Percentiles rank a stretch among this genome's conserved stretches.
These are phyloP conservation scores for Salvelinus namaycush DNA, from an alignment of 2,113 vertebrate species.

Conservation along the genomic window DNA sequence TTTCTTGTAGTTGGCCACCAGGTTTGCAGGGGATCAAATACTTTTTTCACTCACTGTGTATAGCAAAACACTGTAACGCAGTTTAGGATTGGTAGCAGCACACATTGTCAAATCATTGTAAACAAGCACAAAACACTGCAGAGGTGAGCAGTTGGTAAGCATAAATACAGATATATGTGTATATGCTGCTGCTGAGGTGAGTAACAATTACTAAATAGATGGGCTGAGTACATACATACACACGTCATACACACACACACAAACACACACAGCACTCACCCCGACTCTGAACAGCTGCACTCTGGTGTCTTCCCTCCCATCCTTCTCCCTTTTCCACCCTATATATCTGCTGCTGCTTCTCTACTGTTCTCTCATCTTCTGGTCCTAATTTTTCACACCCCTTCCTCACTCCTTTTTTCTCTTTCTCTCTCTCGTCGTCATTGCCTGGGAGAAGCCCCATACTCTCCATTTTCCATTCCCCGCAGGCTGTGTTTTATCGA, in stretches of 20 bases:
- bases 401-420: conserved; percentile 40
- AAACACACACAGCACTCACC: conserved; percentile 44
- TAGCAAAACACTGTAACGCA: neutral
- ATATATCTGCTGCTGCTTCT: neutral
- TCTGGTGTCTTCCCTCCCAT: conserved; percentile 38
- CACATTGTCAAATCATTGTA: conserved; percentile 36
- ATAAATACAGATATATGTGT: conserved; percentile 35
- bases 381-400: conserved; percentile 37
- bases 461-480: conserved; percentile 47
- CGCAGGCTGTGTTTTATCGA: conserved; percentile 64
- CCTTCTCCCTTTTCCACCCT: neutral
- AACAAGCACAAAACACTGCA: conserved; percentile 32
- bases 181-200: conserved; percentile 57
- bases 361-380: neutral
- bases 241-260: conserved; percentile 17
- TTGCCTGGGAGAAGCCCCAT: conserved; percentile 47
- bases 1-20: too few relatives aligned
- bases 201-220: conserved; percentile 54
- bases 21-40: too few relatives aligned
- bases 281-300: conserved; percentile 40
- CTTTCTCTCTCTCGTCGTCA: conserved; percentile 19
- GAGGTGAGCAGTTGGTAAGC: conserved; percentile 49
- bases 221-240: conserved; percentile 28
- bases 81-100: conserved; percentile 15
- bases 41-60: too few relatives aligned